Evolutionary conservation across 2,888 invertebrate species (phyloP).

Genomic region (Microplitis deprimator): DNA sequence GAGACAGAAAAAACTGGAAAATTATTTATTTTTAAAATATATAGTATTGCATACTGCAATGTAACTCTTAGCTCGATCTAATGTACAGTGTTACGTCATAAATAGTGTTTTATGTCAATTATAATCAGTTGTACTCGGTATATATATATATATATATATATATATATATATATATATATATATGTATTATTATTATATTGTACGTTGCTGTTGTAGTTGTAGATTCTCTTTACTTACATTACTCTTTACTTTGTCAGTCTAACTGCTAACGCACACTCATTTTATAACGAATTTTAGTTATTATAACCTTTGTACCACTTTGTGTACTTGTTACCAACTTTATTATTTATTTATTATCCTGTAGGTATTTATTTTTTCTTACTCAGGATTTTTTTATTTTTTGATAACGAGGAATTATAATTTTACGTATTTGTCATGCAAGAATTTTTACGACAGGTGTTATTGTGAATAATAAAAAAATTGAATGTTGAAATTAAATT

Average conservation of each 20-base stretch:
- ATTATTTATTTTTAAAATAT: not conserved
- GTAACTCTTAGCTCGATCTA: constrained; percentile 30
- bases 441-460: no score
- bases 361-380: no score
- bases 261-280: not conserved
- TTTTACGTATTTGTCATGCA: not conserved
- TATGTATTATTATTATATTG: constrained; percentile 4
- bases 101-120: constrained; percentile 49
- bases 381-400: not conserved
- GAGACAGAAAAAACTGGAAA: not conserved
- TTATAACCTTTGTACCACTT: not conserved
- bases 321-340: not conserved
- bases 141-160: constrained; percentile 13
- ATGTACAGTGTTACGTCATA: constrained; percentile 49
- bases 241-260: not conserved
- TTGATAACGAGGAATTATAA: not conserved
- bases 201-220: constrained; percentile 6
- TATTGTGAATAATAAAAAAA: no score
- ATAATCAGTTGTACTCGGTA: constrained; percentile 42
- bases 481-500: no score
- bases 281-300: not conserved
- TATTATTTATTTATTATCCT: not conserved
- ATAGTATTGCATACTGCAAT: not conserved
- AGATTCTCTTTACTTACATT: constrained; percentile 7
- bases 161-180: constrained; percentile 12